Percentiles rank a stretch among this genome's conserved stretches.
Conservation (phyloP, 2,797 vertebrate species). For the Balearica regulorum region DNA sequence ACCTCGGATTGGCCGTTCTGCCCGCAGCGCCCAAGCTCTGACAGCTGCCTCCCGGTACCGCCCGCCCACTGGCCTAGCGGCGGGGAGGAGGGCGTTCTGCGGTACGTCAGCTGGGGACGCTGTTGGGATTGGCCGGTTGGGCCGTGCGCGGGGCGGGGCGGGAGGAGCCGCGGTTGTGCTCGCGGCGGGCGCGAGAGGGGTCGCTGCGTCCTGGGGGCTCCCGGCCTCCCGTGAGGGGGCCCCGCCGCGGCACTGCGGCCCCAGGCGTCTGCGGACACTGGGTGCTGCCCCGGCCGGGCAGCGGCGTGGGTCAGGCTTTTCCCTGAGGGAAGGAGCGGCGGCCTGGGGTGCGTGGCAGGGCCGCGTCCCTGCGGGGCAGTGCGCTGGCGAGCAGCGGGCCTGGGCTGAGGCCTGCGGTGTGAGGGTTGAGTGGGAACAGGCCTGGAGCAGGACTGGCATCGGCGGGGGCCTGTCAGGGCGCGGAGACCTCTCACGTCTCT, state of each 20-base stretch:
- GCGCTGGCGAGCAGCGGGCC: not conserved
- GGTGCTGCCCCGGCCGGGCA: no score
- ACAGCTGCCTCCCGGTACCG: accelerated
- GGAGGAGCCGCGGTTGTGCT: not conserved
- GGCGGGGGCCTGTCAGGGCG: not conserved
- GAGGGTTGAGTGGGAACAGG: not conserved
- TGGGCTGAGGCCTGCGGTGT: not conserved
- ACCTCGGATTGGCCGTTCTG: accelerated
- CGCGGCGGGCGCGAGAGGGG: not conserved
- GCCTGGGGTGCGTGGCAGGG: not conserved
- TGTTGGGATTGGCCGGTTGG: not conserved
- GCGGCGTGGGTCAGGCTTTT: not conserved
- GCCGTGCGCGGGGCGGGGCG: accelerated
- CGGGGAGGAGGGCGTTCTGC: accelerated
- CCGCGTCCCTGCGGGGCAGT: not conserved
- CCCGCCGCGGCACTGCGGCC: not conserved
- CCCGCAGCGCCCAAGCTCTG: not conserved
- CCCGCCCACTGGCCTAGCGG: accelerated
- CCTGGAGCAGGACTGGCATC: not conserved
- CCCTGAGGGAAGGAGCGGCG: not conserved
- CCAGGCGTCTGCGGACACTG: no score
- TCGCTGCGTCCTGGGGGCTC: no score
- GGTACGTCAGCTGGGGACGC: accelerated
- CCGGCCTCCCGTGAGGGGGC: not conserved
- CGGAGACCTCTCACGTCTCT: not conserved